phyloP scores from a whole-genome alignment of 2,113 vertebrate genomes.

The Stigmatopora nigra region DNA sequence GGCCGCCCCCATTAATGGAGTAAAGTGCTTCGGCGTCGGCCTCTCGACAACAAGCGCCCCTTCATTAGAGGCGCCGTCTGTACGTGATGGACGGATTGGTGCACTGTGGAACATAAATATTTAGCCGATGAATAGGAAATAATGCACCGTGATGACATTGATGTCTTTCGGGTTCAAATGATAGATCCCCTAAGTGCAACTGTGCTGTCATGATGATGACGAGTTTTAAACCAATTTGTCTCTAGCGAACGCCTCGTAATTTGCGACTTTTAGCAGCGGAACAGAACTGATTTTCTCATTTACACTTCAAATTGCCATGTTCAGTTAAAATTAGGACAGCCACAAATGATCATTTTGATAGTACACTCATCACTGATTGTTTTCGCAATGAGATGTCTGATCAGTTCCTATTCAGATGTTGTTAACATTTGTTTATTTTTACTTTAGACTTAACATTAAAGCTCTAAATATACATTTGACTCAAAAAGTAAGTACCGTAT shows the following conservation, averaged over 20 bases:
- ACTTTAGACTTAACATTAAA: no score
- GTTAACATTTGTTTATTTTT: no score
- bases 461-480: no score
- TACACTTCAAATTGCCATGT: background rate
- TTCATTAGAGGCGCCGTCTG: conserved; percentile 36
- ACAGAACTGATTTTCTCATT: background rate
- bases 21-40: conserved; percentile 43
- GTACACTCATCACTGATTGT: background rate
- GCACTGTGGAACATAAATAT: conserved; percentile 14
- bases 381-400: background rate
- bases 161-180: conserved; percentile 28
- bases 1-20: conserved; percentile 49
- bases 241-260: background rate
- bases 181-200: conserved; percentile 23
- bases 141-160: conserved; percentile 29
- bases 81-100: conserved; percentile 26
- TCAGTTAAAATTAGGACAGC: background rate
- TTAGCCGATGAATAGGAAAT: conserved; percentile 17
- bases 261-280: background rate
- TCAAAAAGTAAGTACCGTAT: no score
- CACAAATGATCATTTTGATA: background rate
- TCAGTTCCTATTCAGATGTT: no score
- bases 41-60: conserved; percentile 34
- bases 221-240: background rate
- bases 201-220: conserved; percentile 14